Conservation (phyloP, 2,113 vertebrate species). For the Antidorcas marsupialis region DNA sequence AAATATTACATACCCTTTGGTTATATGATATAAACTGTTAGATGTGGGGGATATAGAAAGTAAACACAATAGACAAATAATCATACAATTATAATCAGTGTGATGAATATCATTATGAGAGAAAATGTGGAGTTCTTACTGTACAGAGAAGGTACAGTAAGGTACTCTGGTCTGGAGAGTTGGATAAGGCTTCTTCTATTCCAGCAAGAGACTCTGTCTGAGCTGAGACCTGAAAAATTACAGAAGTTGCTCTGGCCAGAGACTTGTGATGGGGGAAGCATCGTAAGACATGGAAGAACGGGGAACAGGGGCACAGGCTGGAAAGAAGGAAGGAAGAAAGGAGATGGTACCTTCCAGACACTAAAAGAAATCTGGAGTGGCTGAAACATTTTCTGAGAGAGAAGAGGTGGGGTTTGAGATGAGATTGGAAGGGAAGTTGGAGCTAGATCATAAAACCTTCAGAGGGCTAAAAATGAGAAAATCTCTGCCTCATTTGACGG, state of each 20-base stretch:
- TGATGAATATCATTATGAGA: not conserved
- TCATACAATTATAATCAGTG: not conserved
- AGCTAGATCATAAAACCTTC: not conserved
- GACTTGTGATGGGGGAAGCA: not conserved
- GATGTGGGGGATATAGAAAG: not conserved
- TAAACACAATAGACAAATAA: not conserved
- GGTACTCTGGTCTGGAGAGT: not conserved
- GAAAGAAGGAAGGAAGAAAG: not conserved
- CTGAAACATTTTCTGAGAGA: not conserved
- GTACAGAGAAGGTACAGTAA: not conserved
- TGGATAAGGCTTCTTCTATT: not conserved
- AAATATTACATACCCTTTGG: not conserved
- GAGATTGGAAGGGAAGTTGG: not conserved
- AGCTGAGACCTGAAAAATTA: not conserved
- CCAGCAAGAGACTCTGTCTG: not conserved
- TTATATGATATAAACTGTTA: not conserved
- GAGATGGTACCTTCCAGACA: not conserved
- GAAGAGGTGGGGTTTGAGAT: not conserved
- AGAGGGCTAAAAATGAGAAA: not conserved
- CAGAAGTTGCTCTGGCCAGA: not conserved
- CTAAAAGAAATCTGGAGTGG: not conserved
- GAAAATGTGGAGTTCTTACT: not conserved
- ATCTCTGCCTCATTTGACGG: not conserved
- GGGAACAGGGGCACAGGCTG: not conserved
- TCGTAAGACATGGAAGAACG: not conserved